Base-by-base conservation (phyloP, 2,888 invertebrate species). In the Antheraea assamensis region DNA sequence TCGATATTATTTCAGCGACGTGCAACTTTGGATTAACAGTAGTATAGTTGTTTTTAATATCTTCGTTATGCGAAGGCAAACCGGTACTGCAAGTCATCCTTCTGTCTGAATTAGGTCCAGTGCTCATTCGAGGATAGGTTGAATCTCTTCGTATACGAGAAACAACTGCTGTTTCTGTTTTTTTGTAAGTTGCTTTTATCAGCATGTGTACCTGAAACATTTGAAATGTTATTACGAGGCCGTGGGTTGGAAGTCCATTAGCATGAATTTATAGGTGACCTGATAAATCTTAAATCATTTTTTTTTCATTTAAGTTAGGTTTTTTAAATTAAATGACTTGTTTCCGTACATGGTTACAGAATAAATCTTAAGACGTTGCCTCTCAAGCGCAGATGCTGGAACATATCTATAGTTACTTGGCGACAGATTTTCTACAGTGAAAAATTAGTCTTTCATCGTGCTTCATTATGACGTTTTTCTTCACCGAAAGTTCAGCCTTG, bases 1-100 rank as follows among this genome's bases (percentile, higher is more conserved):
- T 91, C 0, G 94, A 93, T 80, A 93, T 91, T 71, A 93, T 92
- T 88, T 94, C 94, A 52, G 94, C 94, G 13, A 92, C 93, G 74
- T 94, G 93, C 72, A 92, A 74, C 74, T 90, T 91, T 0, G 91
- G 89, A 79, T 82, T 82, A 77, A 89, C 85, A 15, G 82, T 81
- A 24, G 84, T 81, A 73, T 89, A 87, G 71, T 87, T 81, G 47
- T 88, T 84, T 76, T 90, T 90, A 2, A 77, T 31, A 3, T 85
- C 86, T 3, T 76, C 76, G n/a, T 84, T 79, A 27, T 78, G 81
- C 0, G 88, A 81, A 24, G 88, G 86, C 24, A 94, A 30, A 8
- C 80, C 89, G 0, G 95, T 94, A 75, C 89, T 91, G 78, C 85
- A 90, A 8, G 95, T 95, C 52, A 91, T 83, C 75, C 94, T 82